A percentile compares a stretch with the other conserved stretches of the same genome.
These are phyloP conservation scores for Garra rufa DNA, from an alignment of 2,113 vertebrate genomes.

Conservation along the genomic window DNA sequence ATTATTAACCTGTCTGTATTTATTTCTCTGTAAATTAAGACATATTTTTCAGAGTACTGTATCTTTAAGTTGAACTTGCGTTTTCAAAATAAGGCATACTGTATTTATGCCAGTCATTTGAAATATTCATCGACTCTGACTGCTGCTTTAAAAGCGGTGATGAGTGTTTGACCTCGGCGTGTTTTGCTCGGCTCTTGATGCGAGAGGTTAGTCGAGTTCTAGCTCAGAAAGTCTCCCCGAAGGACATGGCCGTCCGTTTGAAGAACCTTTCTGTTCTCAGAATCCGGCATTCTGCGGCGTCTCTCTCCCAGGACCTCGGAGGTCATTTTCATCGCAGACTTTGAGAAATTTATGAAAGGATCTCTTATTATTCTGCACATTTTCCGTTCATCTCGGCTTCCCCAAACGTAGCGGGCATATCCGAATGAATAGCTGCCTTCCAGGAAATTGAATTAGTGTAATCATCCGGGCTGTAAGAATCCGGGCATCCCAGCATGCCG, in stretches of 20 bases:
- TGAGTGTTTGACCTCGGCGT: constrained; percentile 8
- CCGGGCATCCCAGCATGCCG: neutral
- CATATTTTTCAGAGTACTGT: no score
- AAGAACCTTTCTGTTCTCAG: neutral
- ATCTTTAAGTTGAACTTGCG: neutral
- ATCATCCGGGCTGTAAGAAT: constrained; percentile 13
- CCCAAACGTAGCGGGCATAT: neutral
- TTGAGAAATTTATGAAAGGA: constrained; percentile 31
- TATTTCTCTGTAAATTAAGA: no score
- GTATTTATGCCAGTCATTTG: neutral
- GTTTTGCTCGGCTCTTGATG: neutral
- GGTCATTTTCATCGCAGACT: constrained; percentile 10
- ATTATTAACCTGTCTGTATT: no score
- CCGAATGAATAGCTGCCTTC: constrained; percentile 27
- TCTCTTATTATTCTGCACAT: constrained; percentile 18
- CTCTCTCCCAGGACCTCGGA: constrained; percentile 33
- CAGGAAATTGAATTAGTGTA: constrained; percentile 47
- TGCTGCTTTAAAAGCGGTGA: neutral
- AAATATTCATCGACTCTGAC: neutral
- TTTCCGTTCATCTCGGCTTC: constrained; percentile 14
- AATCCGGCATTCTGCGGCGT: neutral
- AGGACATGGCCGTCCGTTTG: neutral
- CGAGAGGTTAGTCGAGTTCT: neutral
- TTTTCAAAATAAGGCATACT: neutral
- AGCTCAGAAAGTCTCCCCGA: neutral